A percentile compares a stretch with the other conserved stretches of the same genome.
These are phyloP conservation scores for Tetranychus cinnabarinus DNA, from an alignment of 1,140 invertebrate species.

Conservation along the genomic window DNA sequence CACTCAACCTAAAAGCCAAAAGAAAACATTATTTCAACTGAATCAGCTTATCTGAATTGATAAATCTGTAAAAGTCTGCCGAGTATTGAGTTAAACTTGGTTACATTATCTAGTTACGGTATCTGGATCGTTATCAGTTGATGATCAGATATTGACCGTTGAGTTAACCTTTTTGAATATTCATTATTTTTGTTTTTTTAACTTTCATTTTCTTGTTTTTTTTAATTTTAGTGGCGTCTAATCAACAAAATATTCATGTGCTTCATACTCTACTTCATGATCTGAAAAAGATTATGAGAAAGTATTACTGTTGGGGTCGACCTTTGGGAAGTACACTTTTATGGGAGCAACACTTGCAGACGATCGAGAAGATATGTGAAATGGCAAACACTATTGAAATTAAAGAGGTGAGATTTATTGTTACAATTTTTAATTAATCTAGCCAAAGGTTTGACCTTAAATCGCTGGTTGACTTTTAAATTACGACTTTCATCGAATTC, in stretches of 20 bases:
- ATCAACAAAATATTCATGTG: slow-evolving; percentile 62
- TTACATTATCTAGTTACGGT: too few species aligned
- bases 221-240: slow-evolving; percentile 39
- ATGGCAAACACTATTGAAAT: slow-evolving; percentile 46
- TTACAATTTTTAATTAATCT: not conserved
- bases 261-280: slow-evolving; percentile 48
- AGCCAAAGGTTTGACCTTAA: too few species aligned
- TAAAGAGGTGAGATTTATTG: slow-evolving; percentile 15
- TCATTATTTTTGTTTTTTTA: not conserved
- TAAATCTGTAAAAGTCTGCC: too few species aligned
- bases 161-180: too few species aligned
- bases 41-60: too few species aligned
- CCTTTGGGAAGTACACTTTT: slow-evolving; percentile 61
- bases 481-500: not conserved
- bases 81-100: too few species aligned
- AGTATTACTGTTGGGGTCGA: slow-evolving; percentile 53
- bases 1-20: too few species aligned
- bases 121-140: too few species aligned
- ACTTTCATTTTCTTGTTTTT: slow-evolving; percentile 9
- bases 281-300: slow-evolving; percentile 36
- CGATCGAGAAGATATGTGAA: slow-evolving; percentile 53
- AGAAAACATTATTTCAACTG: too few species aligned
- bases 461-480: not conserved
- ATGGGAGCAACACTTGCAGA: slow-evolving; percentile 62
- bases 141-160: too few species aligned